phyloP scores from a whole-genome alignment of 1,140 invertebrate genomes.

The Cydia strobilella region DNA sequence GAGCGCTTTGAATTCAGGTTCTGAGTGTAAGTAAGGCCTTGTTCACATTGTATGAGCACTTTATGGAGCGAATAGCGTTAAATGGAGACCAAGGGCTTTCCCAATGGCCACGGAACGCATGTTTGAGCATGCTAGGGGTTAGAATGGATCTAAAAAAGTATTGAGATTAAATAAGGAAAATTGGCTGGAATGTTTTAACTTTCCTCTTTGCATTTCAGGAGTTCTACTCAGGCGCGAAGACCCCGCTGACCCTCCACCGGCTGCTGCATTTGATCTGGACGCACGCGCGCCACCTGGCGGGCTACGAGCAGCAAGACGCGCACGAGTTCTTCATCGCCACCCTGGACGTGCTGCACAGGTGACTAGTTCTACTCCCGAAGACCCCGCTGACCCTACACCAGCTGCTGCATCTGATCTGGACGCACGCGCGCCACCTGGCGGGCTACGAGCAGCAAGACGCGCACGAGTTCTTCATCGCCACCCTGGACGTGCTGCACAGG shows the following conservation, averaged over 20 bases:
- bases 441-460: conserved; percentile 99
- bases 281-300: conserved; percentile 96
- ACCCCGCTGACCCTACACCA: no score
- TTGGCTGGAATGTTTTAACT: conserved; percentile 31
- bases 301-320: conserved; percentile 98
- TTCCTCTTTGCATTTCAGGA: conserved; percentile 77
- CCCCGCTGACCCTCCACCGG: conserved; percentile 92
- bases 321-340: conserved; percentile 99
- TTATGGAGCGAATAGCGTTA: no score
- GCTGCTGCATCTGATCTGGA: conserved; percentile 97
- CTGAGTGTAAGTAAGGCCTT: no score
- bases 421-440: conserved; percentile 95
- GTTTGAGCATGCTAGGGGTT: no score
- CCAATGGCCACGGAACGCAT: no score
- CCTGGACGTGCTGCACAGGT: conserved; percentile 94
- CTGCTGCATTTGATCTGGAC: conserved; percentile 98
- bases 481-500: conserved; percentile 94
- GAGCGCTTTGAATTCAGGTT: no score
- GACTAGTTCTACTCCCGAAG: no score
- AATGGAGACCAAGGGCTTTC: no score
- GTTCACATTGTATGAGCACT: no score
- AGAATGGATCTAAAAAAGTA: no score
- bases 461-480: conserved; percentile 99
- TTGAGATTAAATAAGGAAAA: no score
- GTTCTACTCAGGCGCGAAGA: conserved; percentile 95